Base-by-base conservation (phyloP, 2,888 invertebrate species). In the Nudaria mundana region DNA sequence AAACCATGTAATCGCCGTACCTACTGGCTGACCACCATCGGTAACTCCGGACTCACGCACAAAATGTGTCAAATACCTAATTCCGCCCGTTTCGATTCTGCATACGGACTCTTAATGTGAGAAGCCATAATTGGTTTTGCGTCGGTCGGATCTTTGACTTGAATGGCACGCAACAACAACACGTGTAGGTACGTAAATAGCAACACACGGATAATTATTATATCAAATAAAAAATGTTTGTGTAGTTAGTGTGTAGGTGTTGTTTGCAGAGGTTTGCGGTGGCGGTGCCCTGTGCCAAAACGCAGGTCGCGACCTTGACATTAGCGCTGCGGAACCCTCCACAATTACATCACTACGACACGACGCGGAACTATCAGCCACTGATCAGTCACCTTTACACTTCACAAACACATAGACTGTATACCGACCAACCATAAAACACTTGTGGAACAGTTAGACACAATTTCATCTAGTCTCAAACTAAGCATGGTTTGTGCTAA, bases 281-380 rank as follows among this genome's bases (percentile, higher is more conserved):
- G 14, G n/a, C 11, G 28, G 36, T 8, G 20, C n/a, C 8, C 20
- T n/a, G 31, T 6, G 35, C 12, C 22, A 14, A 18, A 12, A 22
- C 30, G 15, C 29, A 18, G 32, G 36, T 13, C 12, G 30, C 45
- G 48, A 40, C 54, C 55, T 50, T 55, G 55, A 41, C 55, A 50
- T 51, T 51, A 43, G 31, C 15, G 43, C 25, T 22, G 32, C 39
- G 34, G 12, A 13, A 16, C 35, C 32, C 32, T 18, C 26, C 30
- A 22, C 29, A 30, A 32, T 41, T 46, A 41, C 42, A 16, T 42
- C 41, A 39, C 36, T 18, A n/a, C n/a, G 2, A 6, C 20, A 26
- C 16, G 8, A 11, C n/a, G 13, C 22, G 20, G 12, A 12, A 30
- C 8, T 20, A 7, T 8, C 20, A n/a, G 20, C 20, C 20, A 20